Evolutionary conservation across 2,797 vertebrate species (phyloP), one percentile per base, ranked within the genome.

Genomic region (Platalea minor): DNA sequence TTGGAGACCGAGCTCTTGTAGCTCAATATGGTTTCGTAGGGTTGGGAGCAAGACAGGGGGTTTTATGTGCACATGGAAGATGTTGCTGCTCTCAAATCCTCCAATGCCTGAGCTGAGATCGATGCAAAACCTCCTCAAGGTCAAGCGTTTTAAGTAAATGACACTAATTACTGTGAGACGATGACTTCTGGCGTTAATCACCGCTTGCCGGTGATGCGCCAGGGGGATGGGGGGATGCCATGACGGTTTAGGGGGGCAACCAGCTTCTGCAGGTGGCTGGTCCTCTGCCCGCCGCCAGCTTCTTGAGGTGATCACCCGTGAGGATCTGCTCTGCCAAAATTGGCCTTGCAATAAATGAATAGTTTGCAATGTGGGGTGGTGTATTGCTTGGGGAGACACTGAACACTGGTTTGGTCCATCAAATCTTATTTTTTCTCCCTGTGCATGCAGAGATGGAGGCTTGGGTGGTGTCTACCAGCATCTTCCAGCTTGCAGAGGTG

Each of bases 41-140:
- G 54, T 11, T 39, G 13, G 45, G 10, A 35, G 73, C 15, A n/a
- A 54, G 56, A 31, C 5, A 2, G 45, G 20, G 29, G 61, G 23
- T 2, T 43, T 84, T 50, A 35, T 2, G 1, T 1, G 4, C 65
- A 46, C 3, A 0, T 12, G 43, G 63, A 76, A 80, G 73, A 37
- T 10, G 57, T 37, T 28, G 76, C 89, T 65, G 92, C 82, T 56
- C 9, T 81, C 79, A 77, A 28, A 37, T 23, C 76, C 73, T 63
- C 73, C 35, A 13, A 37, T 1, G 26, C n/a, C 51, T 35, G n/a
- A 67, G 76, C 48, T 4, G n/a, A 72, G 88, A 86, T 75, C 12
- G 25, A 82, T 73, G 77, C 9, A 26, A 67, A 92, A 88, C 63
- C 84, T 85, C 68, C 53, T 94, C 93, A 91, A 85, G 92, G 90